Conservation (phyloP, 92 coral and sea anemone genomes). For the Isaurus tuberculatus region DNA sequence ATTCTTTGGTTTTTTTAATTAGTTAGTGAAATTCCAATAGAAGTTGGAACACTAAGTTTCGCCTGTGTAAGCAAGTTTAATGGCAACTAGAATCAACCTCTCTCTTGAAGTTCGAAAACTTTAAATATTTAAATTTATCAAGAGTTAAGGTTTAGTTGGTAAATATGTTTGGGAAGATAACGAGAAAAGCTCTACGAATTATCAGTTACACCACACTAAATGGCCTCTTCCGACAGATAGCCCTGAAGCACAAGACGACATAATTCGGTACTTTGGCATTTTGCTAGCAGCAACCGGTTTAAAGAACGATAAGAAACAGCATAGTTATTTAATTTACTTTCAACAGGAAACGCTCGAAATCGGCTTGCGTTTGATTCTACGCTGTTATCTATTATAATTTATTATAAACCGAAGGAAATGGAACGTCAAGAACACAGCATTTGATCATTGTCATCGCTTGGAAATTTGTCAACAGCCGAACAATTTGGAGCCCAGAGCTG, state of each 20-base stretch:
- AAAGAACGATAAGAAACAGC: background rate
- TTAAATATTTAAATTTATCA: too few relatives aligned
- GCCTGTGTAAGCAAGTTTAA: too few relatives aligned
- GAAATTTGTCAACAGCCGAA: background rate
- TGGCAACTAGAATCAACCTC: too few relatives aligned
- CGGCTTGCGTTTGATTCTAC: background rate
- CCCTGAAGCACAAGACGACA: background rate
- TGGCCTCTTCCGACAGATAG: background rate
- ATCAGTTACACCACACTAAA: background rate
- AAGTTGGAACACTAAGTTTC: too few relatives aligned
- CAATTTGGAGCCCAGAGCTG: slow-evolving; percentile 21
- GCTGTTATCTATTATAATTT: too few relatives aligned
- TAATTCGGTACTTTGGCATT: background rate
- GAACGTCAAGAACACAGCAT: background rate
- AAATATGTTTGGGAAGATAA: background rate
- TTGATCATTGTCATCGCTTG: background rate
- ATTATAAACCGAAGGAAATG: background rate
- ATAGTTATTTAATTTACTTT: background rate
- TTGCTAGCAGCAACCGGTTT: background rate
- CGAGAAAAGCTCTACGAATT: background rate
- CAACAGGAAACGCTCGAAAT: slow-evolving; percentile 27
- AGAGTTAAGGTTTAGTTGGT: too few relatives aligned
- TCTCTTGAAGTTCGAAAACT: too few relatives aligned
- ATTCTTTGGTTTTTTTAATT: too few relatives aligned
- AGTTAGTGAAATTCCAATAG: too few relatives aligned